Conservation (phyloP, 2,113 vertebrate genomes). For the Helogale parvula region DNA sequence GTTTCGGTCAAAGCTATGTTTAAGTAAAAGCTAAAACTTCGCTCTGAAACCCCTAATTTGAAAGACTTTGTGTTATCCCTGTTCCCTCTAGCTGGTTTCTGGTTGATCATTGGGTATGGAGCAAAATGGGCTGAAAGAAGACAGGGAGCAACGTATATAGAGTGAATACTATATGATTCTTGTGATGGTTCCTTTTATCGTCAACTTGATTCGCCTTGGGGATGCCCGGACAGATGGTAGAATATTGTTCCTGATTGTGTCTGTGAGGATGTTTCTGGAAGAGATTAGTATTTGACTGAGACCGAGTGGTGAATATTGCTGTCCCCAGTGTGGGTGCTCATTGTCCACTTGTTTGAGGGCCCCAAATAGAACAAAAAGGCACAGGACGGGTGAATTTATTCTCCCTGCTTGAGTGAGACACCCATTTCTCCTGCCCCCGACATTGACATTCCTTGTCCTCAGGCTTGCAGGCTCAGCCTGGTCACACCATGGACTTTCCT, state of each 20-base stretch:
- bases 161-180: background rate
- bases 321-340: background rate
- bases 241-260: background rate
- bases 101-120: background rate
- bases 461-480: background rate
- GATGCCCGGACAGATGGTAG: background rate
- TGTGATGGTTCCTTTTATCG: background rate
- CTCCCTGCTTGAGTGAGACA: background rate
- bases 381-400: background rate
- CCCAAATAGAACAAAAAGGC: background rate
- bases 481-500: background rate
- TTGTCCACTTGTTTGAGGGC: background rate
- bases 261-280: background rate
- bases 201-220: background rate
- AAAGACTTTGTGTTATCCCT: background rate
- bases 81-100: background rate
- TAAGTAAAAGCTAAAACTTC: background rate
- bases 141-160: background rate
- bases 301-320: background rate
- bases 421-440: background rate
- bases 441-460: background rate
- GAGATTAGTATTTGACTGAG: background rate
- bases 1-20: background rate
- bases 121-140: background rate
- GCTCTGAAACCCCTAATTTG: background rate